Evolutionary conservation across 2,113 vertebrate genomes (phyloP).

Genomic region (Bos javanicus): DNA sequence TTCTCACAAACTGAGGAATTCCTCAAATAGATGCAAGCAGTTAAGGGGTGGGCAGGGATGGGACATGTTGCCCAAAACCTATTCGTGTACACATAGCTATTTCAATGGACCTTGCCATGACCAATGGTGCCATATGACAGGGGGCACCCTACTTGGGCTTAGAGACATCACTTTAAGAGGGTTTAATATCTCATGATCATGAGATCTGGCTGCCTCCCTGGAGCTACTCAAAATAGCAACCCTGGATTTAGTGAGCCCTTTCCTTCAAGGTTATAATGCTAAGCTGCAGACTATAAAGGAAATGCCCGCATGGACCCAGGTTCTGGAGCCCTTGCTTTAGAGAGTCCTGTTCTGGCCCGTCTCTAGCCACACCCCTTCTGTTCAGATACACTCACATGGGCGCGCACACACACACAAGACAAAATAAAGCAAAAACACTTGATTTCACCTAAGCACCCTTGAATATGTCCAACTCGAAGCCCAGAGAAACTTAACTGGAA

Average conservation of each 20-base stretch:
- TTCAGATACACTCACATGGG: rapidly evolving
- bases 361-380: not conserved
- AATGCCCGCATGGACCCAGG: too few relatives aligned
- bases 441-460: not conserved
- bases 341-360: not conserved
- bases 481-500: not conserved
- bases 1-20: not conserved
- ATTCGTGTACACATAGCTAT: not conserved
- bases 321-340: not conserved
- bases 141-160: not conserved
- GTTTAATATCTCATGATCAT: not conserved
- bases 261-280: not conserved
- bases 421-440: not conserved
- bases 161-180: not conserved
- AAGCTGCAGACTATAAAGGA: not conserved
- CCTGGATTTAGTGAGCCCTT: not conserved
- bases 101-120: not conserved
- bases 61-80: not conserved
- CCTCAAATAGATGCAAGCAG: not conserved
- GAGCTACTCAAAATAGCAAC: not conserved
- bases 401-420: not conserved
- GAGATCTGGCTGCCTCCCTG: not conserved
- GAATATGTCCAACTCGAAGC: not conserved
- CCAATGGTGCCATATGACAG: not conserved
- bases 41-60: too few relatives aligned